phyloP scores from a whole-genome alignment of 2,888 invertebrate species.

The Asteroscopus sphinx region DNA sequence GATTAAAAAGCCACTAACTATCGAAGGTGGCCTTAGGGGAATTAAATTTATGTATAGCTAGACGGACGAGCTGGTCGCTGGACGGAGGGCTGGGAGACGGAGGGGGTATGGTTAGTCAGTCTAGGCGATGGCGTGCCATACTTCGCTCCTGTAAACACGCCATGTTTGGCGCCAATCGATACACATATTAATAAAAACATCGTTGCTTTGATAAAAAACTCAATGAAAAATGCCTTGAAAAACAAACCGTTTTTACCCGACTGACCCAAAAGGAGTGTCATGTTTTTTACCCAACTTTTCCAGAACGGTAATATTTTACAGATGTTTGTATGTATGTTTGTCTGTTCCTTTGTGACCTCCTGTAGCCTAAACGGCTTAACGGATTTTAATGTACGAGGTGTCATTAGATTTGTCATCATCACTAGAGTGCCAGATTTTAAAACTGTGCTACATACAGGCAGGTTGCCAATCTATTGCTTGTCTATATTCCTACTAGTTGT shows the following conservation, averaged over 20 bases:
- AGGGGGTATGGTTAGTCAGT: conserved; percentile 2
- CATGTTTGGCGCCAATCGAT: conserved; percentile 12
- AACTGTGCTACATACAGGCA: background rate
- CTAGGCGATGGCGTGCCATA: conserved; percentile 21
- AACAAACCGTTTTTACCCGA: no score
- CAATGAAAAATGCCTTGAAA: background rate
- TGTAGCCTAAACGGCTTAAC: no score
- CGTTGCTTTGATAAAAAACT: conserved; percentile 3
- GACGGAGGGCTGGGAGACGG: no score
- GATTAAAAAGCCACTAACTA: conserved; percentile 28
- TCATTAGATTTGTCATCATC: no score
- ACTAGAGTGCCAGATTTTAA: no score
- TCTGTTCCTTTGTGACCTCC: no score
- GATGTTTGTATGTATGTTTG: no score
- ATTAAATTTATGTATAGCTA: conserved; percentile 25
- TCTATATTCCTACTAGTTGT: background rate
- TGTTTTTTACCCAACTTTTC: no score
- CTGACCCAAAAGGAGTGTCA: no score
- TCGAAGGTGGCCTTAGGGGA: conserved; percentile 17
- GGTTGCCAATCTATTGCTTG: background rate
- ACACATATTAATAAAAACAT: background rate
- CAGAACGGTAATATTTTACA: no score
- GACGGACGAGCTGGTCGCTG: background rate
- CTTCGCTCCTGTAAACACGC: conserved; percentile 21
- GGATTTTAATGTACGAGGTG: no score